phyloP scores from a whole-genome alignment of 2,797 vertebrate genomes.

The Somateria mollissima region DNA sequence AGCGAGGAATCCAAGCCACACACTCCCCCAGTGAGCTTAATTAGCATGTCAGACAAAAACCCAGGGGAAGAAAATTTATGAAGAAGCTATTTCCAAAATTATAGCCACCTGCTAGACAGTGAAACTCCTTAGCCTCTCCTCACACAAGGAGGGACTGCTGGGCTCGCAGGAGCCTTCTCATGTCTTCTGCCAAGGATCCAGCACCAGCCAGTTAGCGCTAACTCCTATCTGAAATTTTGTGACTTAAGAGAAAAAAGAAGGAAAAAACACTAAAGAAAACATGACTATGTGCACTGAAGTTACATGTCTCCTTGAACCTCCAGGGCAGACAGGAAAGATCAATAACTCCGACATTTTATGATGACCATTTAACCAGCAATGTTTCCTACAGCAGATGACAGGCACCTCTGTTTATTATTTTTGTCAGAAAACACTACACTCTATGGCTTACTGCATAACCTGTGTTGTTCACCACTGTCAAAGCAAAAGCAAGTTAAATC shows the following conservation, averaged over 20 bases:
- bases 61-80: constrained; percentile 21
- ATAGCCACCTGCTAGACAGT: constrained; percentile 37
- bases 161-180: not conserved
- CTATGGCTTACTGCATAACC: not conserved
- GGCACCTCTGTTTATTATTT: not conserved
- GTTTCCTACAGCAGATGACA: not conserved
- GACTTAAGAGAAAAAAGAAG: not conserved
- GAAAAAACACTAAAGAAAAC: not conserved
- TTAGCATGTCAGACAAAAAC: constrained; percentile 41
- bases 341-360: not conserved
- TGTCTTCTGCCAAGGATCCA: not conserved
- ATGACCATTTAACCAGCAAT: not conserved
- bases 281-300: not conserved
- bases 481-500: constrained; percentile 3
- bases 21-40: constrained; percentile 28
- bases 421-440: constrained; percentile 9
- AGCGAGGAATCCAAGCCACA: not conserved
- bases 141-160: not conserved
- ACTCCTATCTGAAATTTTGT: not conserved
- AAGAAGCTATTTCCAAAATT: constrained; percentile 34
- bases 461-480: not conserved
- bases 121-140: not conserved
- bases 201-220: not conserved
- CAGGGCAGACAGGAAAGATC: not conserved
- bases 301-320: not conserved